Percentiles rank a stretch among this genome's conserved stretches.
Conservation (phyloP, 2,113 vertebrate species). For the Strix aluco region DNA sequence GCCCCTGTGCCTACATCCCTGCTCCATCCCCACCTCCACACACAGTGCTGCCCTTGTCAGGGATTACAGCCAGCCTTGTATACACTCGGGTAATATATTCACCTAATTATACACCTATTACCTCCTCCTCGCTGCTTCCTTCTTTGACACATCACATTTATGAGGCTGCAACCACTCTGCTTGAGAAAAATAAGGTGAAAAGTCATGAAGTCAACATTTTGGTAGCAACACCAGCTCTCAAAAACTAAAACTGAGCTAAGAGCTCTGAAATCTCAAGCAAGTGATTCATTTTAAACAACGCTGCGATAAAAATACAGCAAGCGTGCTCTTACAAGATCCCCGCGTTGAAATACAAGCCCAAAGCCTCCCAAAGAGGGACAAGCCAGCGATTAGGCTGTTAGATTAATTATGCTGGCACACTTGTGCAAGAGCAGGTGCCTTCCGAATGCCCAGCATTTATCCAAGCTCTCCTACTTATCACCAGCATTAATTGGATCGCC, state of each 20-base stretch:
- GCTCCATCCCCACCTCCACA: not conserved
- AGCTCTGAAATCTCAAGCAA: not conserved
- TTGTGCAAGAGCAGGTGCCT: not conserved
- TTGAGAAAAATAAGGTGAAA: not conserved
- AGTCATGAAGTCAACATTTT: not conserved
- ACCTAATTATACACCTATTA: not conserved
- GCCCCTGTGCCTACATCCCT: not conserved
- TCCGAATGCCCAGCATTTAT: not conserved
- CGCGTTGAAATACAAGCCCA: not conserved
- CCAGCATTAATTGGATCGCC: not conserved
- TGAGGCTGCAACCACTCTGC: not conserved
- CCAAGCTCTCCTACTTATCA: not conserved
- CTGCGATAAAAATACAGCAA: not conserved
- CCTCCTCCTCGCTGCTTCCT: not conserved
- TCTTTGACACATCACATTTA: not conserved
- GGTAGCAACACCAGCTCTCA: not conserved
- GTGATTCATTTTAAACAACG: not conserved
- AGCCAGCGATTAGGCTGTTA: not conserved
- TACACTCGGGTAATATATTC: accelerated
- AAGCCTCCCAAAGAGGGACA: not conserved
- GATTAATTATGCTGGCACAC: not conserved
- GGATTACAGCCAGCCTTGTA: not conserved
- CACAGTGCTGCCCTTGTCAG: not conserved
- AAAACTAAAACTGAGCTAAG: not conserved
- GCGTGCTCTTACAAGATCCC: not conserved